phyloP scores from a whole-genome alignment of 1,140 invertebrate genomes.

The Caerostris extrusa region DNA sequence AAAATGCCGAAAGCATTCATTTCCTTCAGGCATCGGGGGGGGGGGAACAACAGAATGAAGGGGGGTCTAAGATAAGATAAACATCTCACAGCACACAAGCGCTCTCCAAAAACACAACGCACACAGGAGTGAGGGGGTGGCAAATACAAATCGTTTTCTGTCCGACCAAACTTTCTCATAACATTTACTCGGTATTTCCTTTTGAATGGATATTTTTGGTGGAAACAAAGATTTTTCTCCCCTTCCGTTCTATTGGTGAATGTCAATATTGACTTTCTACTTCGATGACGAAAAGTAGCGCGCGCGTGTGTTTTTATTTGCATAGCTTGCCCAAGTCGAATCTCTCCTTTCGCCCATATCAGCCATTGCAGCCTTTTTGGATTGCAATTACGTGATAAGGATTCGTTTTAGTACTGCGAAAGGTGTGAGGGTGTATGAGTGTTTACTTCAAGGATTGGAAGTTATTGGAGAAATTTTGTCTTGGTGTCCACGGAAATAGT shows the following conservation, averaged over 20 bases:
- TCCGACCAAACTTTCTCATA: too few relatives aligned
- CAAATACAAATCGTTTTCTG: constrained; percentile 40
- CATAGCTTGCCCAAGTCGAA: background rate
- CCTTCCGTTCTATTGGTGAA: too few relatives aligned
- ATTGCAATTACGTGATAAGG: background rate
- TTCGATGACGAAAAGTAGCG: background rate
- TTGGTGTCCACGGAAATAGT: too few relatives aligned
- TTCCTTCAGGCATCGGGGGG: background rate
- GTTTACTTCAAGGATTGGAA: too few relatives aligned
- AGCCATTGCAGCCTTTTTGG: background rate
- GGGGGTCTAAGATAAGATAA: background rate
- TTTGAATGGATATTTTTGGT: too few relatives aligned
- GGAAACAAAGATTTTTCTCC: too few relatives aligned
- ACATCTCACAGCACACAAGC: constrained; percentile 6
- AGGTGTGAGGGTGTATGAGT: too few relatives aligned
- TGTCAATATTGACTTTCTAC: constrained; percentile 56
- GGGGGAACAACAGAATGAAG: too few relatives aligned
- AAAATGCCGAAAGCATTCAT: constrained; percentile 11
- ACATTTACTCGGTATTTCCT: too few relatives aligned
- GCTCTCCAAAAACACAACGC: background rate
- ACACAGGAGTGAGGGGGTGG: background rate
- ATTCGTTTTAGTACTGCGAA: too few relatives aligned
- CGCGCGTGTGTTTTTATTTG: background rate
- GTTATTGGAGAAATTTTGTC: too few relatives aligned
- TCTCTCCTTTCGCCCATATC: background rate